Percentiles rank a stretch among this genome's conserved stretches.
Evolutionary conservation across 2,888 invertebrate species (phyloP).

Genomic region (Hypomecis atomaria): DNA sequence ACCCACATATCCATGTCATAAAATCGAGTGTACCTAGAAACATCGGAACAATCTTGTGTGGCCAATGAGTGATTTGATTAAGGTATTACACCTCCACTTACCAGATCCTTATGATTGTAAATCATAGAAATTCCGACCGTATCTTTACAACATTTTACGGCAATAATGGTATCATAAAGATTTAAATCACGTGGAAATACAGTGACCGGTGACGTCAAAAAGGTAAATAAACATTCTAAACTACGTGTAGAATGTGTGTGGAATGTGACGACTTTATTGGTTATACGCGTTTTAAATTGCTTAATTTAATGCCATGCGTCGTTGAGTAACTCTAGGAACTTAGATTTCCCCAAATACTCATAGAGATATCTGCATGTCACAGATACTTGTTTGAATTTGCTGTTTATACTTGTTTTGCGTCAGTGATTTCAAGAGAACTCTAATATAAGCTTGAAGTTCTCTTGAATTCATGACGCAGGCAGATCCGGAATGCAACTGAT

Average conservation of each 20-base stretch:
- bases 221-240: constrained; percentile 44
- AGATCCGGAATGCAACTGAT: no score
- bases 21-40: no score
- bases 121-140: constrained; percentile 35
- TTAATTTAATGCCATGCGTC: constrained; percentile 21
- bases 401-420: background rate
- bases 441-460: background rate
- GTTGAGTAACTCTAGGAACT: constrained; percentile 7
- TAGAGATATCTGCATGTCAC: no score
- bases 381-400: background rate
- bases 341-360: background rate
- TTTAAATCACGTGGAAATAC: constrained; percentile 38
- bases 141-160: constrained; percentile 36
- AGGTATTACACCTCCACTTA: constrained; percentile 1
- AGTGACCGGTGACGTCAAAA: constrained; percentile 38
- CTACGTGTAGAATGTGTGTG: constrained; percentile 24
- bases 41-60: background rate
- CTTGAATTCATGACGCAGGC: background rate
- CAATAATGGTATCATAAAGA: constrained; percentile 32
- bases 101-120: constrained; percentile 17
- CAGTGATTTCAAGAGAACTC: background rate
- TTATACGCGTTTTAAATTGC: constrained; percentile 26
- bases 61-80: constrained; percentile 17
- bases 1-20: no score
- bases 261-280: constrained; percentile 29